These are phyloP conservation scores for Vultur gryphus DNA, from an alignment of 2,797 vertebrate species.

Conservation along the genomic window DNA sequence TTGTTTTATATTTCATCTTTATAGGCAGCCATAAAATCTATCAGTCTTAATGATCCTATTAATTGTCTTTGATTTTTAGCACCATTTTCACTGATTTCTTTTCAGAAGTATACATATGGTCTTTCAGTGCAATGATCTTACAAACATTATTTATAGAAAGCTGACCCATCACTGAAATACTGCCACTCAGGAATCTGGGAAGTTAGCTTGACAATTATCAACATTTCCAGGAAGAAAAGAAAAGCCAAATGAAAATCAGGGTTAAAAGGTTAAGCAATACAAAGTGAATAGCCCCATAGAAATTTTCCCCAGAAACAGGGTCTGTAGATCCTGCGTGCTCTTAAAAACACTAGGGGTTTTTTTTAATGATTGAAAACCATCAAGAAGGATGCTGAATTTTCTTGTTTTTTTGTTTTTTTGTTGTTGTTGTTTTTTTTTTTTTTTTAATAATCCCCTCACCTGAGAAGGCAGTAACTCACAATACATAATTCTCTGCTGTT, in stretches of 20 bases:
- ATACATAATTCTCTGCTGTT: not conserved
- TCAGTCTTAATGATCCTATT: conserved; percentile 35
- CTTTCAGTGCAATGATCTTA: not conserved
- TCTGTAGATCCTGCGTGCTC: not conserved
- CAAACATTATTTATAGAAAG: not conserved
- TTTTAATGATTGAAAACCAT: not conserved
- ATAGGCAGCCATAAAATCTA: conserved; percentile 27
- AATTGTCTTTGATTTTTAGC: conserved; percentile 37
- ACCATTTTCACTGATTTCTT: not conserved
- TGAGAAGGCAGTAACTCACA: not conserved
- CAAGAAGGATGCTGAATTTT: not conserved
- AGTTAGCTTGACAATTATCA: not conserved
- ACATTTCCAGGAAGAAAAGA: not conserved
- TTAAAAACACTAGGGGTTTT: not conserved
- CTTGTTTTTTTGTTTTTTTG: not conserved
- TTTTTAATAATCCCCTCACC: not conserved
- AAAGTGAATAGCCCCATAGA: not conserved
- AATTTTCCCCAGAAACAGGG: not conserved
- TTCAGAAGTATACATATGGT: not conserved
- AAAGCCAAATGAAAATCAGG: not conserved
- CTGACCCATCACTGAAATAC: not conserved
- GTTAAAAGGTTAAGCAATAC: not conserved
- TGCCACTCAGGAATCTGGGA: not conserved
- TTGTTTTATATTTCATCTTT: conserved; percentile 52
- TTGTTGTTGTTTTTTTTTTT: not conserved